Evolutionary conservation across 2,113 vertebrate species (phyloP).

Genomic region (Martes martes): DNA sequence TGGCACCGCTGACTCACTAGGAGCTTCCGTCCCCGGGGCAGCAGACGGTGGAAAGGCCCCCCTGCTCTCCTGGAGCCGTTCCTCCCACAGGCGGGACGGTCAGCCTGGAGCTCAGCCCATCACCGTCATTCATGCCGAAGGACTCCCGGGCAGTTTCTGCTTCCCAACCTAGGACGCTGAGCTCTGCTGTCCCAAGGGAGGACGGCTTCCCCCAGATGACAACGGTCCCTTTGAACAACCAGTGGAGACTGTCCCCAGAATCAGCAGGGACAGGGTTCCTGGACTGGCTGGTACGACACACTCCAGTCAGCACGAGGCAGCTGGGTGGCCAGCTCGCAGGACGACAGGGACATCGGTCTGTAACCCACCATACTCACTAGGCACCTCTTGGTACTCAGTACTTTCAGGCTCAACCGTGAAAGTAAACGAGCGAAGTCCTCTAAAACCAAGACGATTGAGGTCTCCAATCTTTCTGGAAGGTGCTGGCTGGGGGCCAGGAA

Average conservation of each 20-base stretch:
- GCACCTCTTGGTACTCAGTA: background rate
- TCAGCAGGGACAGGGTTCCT: too few species aligned
- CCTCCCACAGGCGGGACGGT: background rate
- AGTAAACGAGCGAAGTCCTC: background rate
- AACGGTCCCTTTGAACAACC: background rate
- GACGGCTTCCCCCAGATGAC: background rate
- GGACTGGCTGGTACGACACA: accelerated
- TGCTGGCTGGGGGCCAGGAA: background rate
- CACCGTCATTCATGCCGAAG: accelerated
- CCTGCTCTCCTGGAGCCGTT: background rate
- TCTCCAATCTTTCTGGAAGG: background rate
- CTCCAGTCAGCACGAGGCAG: background rate
- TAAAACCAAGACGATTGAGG: background rate
- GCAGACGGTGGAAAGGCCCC: background rate
- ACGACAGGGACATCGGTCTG: background rate
- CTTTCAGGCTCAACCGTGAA: background rate
- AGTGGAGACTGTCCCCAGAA: background rate
- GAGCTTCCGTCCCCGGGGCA: background rate
- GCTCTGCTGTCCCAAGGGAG: background rate
- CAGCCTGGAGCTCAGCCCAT: background rate
- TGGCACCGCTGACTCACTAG: background rate
- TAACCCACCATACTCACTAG: background rate
- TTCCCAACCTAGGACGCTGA: background rate
- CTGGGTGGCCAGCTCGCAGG: background rate
- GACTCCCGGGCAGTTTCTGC: background rate